Evolutionary conservation across 2,113 vertebrate species (phyloP), one percentile per base, ranked within the genome.

Genomic region (Pipra filicauda): DNA sequence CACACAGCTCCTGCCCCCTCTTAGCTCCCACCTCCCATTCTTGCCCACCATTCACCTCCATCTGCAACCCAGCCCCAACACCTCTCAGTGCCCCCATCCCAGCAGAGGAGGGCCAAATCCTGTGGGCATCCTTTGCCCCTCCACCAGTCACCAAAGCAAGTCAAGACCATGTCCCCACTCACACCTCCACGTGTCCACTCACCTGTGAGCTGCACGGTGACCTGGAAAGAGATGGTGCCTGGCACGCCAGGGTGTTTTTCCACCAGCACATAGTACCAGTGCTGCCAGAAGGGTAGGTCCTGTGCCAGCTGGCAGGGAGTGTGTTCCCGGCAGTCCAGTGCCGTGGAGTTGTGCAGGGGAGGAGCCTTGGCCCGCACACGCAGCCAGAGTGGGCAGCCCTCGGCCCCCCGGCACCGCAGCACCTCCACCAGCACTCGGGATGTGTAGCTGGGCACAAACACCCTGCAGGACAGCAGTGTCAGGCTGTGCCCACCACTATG

Each of bases 241-340:
- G 96, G 98, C 43, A 93, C 92, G 12, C 98, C 98, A 2, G 98
- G 97, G 85, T 98, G 98, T 88, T 97, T 98, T 97, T 99, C 99
- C 97, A 99, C 98, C 74, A 99, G 98, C 93, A 99, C 98, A 10
- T 99, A 99, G 98, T 99, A 99, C 99, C 99, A 99, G 84, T 99
- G 98, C 66, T 99, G 99, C 99, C 99, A 99, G 90, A 98, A 98
- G 31, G 99, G 99, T 54, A 99, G 96, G 2, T 98, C 96, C 73
- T 99, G 95, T 27, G 98, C 98, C 92, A 99, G 97, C 88, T 98
- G 98, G 95, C 99, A 99, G 39, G 97, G 96, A 8, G 87, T 59
- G 31, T 96, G 97, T 76, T 98, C 98, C 81, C 98, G 97, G 97
- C 99, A 99, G 98, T 99, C 98, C 83, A 98, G 94, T 10, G 98